phyloP scores from a whole-genome alignment of 2,888 invertebrate species.

The Sinelater perroti region DNA sequence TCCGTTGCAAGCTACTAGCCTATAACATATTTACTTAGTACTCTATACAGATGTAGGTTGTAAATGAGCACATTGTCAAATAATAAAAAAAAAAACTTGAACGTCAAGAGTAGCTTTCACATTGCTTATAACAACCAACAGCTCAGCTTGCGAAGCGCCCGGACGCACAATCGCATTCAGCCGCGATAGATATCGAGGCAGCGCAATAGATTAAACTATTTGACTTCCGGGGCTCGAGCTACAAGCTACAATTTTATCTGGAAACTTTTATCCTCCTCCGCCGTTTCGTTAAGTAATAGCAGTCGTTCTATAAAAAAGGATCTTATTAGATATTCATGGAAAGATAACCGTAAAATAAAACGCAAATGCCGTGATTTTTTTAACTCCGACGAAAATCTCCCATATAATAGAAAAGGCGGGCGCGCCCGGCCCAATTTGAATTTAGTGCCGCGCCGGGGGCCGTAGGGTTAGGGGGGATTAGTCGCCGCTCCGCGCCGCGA shows the following conservation, averaged over 20 bases:
- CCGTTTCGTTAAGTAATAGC: constrained; percentile 37
- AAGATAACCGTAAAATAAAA: constrained; percentile 38
- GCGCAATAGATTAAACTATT: constrained; percentile 25
- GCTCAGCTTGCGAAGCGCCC: too few relatives aligned
- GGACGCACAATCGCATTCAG: too few relatives aligned
- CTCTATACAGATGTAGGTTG: too few relatives aligned
- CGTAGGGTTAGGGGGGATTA: too few relatives aligned
- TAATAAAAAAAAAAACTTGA: too few relatives aligned
- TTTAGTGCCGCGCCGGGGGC: neutral
- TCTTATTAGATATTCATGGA: constrained; percentile 39
- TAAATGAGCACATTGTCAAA: too few relatives aligned
- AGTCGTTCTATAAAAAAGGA: constrained; percentile 36
- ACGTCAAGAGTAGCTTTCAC: too few relatives aligned
- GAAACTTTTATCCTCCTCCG: constrained; percentile 32
- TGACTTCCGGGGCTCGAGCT: constrained; percentile 16
- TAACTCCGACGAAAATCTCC: constrained; percentile 27
- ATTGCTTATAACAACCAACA: too few relatives aligned
- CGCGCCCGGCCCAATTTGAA: constrained; percentile 1
- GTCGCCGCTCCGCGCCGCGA: too few relatives aligned
- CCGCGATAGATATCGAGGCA: too few relatives aligned
- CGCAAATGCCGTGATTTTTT: constrained; percentile 35
- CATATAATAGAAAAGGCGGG: constrained; percentile 23
- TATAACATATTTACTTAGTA: too few relatives aligned
- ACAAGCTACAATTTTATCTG: constrained; percentile 26
- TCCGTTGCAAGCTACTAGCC: too few relatives aligned